These are phyloP conservation scores for Diarsia rubi DNA, from an alignment of 2,888 invertebrate species.

Conservation along the genomic window DNA sequence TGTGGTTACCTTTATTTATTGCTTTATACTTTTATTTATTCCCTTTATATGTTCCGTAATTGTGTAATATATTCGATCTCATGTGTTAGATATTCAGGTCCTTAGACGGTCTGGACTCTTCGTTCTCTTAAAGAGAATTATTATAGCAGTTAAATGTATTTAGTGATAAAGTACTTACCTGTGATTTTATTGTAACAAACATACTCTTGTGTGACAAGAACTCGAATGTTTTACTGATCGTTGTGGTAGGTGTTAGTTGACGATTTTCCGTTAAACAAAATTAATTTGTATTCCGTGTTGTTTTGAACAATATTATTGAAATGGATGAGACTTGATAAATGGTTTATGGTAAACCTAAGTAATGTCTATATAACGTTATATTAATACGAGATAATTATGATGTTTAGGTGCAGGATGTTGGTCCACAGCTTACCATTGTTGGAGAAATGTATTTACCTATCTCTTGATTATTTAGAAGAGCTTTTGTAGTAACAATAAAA, in stretches of 20 bases:
- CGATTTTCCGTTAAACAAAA: conserved; percentile 63
- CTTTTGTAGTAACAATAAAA: background rate
- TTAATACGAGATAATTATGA: conserved; percentile 63
- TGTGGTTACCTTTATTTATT: conserved; percentile 33
- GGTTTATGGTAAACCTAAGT: conserved; percentile 62
- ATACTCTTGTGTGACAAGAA: conserved; percentile 88
- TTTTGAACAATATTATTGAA: conserved; percentile 66
- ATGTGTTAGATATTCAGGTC: conserved; percentile 42
- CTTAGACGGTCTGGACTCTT: conserved; percentile 37
- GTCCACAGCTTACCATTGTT: conserved; percentile 17
- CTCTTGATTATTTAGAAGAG: background rate
- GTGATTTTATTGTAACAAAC: conserved; percentile 86
- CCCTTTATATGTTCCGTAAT: conserved; percentile 42
- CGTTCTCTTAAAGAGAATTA: conserved; percentile 76
- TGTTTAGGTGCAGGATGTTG: conserved; percentile 53
- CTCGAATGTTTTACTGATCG: conserved; percentile 64
- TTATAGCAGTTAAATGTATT: conserved; percentile 72
- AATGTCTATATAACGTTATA: conserved; percentile 63
- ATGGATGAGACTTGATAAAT: conserved; percentile 74
- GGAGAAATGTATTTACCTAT: background rate
- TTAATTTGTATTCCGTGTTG: conserved; percentile 63
- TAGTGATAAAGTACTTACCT: conserved; percentile 87
- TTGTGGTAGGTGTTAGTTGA: conserved; percentile 72
- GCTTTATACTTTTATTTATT: conserved; percentile 15
- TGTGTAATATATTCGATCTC: conserved; percentile 53